Conservation (phyloP, 2,113 vertebrate species). For the Phainopepla nitens region DNA sequence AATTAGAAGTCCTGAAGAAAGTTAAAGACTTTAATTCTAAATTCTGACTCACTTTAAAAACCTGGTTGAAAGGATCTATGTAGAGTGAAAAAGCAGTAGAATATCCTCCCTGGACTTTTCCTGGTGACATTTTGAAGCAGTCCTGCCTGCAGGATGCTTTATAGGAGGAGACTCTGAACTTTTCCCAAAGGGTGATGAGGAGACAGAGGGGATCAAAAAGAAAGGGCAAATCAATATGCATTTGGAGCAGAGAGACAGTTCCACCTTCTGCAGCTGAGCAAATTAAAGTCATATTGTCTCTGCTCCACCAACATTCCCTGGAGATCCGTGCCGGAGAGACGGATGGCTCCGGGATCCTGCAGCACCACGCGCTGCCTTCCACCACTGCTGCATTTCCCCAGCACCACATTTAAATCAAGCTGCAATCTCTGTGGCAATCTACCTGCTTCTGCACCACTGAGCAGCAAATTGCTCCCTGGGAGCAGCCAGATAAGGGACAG, state of each 20-base stretch:
- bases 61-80: background rate
- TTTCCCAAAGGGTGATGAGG: conserved; percentile 39
- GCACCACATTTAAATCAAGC: conserved; percentile 10
- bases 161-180: conserved; percentile 21
- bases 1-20: background rate
- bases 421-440: conserved; percentile 22
- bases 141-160: conserved; percentile 10
- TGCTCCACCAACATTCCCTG: conserved; percentile 11
- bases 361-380: background rate
- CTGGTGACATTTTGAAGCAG: conserved; percentile 25
- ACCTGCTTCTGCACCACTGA: conserved; percentile 37
- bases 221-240: conserved; percentile 63
- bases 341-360: conserved; percentile 40
- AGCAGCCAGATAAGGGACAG: background rate
- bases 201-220: conserved; percentile 38
- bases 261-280: background rate
- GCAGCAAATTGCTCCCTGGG: conserved; percentile 41
- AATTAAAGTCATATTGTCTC: conserved; percentile 36
- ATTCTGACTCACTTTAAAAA: background rate
- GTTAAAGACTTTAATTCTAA: background rate
- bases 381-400: background rate
- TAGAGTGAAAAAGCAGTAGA: background rate
- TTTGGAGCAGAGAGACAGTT: conserved; percentile 29
- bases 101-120: background rate
- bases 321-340: background rate